Evolutionary conservation across 1,140 invertebrate genomes (phyloP), one percentile per base, ranked within the genome.

Genomic region (Macrosteles quadrilineatus): DNA sequence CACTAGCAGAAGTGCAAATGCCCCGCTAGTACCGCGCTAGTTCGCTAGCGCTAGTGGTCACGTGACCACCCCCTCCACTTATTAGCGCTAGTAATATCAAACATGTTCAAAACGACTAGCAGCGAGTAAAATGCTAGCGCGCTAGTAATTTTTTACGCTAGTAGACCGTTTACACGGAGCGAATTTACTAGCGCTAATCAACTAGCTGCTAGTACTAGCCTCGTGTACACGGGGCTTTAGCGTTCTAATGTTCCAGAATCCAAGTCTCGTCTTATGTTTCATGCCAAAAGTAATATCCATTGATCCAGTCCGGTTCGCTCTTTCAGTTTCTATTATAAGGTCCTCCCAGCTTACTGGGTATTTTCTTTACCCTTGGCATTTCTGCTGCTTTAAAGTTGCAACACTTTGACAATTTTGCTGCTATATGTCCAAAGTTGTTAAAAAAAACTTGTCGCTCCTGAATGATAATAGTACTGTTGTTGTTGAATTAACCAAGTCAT

Each of bases 401-500:
- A n/a, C n/a, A n/a, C n/a, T n/a, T 25, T 19, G 6, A 19, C 17
- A 19, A 55, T 19, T 25, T 55, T 17, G 19, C 17, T 55, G 50
- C 50, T 11, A 25, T 55, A 21, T 6, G 17, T 6, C 23, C 50
- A 55, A 17, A 55, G 50, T 55, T 55, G 17, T 25, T 55, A n/a
- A n/a, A 4, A 55, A 55, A 25, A 55, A 55, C 9, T 17, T 19
- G 50, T 55, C 17, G 19, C 50, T 55, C 19, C 50, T 55, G 19
- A 55, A 55, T 17, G 45, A 25, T 36, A 19, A 40, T 40, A 66
- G 32, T 25, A 66, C 64, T 4, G 25, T n/a, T 30, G 32, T 40
- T 19, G 64, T 66, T 27, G 25, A 30, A 14, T 66, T 66, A 21
- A 32, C 64, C 27, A 66, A 25, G 21, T 27, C 21, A 23, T 66